Evolutionary conservation across 2,797 vertebrate genomes (phyloP).

Genomic region (Ambastaia sidthimunki): DNA sequence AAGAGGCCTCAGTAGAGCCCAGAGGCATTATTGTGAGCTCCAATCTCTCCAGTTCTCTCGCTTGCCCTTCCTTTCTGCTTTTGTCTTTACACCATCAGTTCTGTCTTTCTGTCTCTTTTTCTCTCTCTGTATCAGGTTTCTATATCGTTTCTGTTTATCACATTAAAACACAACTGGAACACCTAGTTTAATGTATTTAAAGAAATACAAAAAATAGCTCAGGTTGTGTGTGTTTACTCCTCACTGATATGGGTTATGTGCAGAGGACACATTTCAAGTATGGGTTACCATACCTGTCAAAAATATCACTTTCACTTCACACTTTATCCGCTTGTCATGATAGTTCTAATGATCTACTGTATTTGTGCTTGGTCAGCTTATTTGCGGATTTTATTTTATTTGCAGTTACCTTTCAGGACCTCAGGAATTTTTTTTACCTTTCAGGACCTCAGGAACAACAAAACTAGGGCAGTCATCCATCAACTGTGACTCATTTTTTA

Average conservation of each 20-base stretch:
- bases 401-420: background rate
- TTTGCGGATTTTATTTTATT: background rate
- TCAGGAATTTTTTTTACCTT: background rate
- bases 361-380: background rate
- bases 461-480: background rate
- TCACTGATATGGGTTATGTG: no score
- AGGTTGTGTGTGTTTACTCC: no score
- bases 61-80: conserved; percentile 22
- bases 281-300: no score
- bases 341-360: background rate
- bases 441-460: background rate
- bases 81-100: conserved; percentile 36
- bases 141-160: background rate
- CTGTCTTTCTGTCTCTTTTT: conserved; percentile 8
- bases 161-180: background rate
- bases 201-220: background rate
- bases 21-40: conserved; percentile 44
- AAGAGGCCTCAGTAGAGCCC: conserved; percentile 56
- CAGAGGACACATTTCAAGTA: no score
- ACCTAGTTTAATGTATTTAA: background rate
- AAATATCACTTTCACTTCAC: no score
- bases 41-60: conserved; percentile 33
- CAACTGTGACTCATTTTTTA: background rate
- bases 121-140: conserved; percentile 12
- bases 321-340: background rate